Percentiles rank a stretch among this genome's conserved stretches.
Evolutionary conservation across 2,113 vertebrate species (phyloP).

Genomic region (Peromyscus polionotus): DNA sequence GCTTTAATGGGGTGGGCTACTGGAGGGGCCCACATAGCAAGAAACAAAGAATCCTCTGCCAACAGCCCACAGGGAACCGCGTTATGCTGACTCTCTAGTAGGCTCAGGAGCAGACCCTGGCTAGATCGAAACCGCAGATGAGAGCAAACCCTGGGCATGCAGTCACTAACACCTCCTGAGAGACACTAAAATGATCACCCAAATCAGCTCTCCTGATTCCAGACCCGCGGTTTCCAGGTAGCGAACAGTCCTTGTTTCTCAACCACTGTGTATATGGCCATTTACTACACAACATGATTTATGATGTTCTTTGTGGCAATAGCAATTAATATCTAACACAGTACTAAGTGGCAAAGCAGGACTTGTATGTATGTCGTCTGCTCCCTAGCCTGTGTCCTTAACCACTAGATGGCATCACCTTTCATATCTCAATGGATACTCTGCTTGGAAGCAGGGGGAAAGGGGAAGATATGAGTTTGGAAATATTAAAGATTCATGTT

Average conservation of each 20-base stretch:
- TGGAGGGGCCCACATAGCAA: neutral
- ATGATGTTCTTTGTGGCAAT: neutral
- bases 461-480: neutral
- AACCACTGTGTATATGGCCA: neutral
- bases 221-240: neutral
- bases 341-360: neutral
- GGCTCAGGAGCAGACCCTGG: neutral
- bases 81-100: neutral
- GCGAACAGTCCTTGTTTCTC: neutral
- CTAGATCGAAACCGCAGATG: neutral
- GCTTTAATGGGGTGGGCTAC: neutral
- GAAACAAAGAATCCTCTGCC: neutral
- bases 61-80: neutral
- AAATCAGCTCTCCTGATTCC: neutral
- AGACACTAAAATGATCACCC: neutral
- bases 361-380: neutral
- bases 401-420: neutral
- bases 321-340: neutral
- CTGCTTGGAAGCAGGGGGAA: too few species aligned
- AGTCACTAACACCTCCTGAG: neutral
- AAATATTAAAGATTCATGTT: neutral
- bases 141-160: neutral
- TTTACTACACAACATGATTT: neutral
- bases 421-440: neutral
- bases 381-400: neutral